phyloP scores from a whole-genome alignment of 2,888 invertebrate species.

The Tetragnatha montana region DNA sequence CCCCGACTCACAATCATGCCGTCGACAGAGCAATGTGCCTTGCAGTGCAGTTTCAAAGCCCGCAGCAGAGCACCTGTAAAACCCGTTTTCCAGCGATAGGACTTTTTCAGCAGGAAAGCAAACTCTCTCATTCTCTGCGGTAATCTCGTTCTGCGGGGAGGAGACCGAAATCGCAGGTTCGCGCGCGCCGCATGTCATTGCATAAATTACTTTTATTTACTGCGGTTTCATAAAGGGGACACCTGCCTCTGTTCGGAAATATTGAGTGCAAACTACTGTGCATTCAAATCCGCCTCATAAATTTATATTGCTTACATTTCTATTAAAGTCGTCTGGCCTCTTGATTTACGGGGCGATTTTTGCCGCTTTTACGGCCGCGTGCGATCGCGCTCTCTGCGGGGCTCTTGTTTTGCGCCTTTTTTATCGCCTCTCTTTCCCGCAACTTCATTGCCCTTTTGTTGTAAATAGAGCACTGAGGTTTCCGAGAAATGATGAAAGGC shows the following conservation, averaged over 20 bases:
- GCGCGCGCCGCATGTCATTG: neutral
- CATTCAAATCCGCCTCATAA: conserved; percentile 3
- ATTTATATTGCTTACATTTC: conserved; percentile 1
- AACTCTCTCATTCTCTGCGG: neutral
- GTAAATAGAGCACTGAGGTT: neutral
- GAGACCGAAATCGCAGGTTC: neutral
- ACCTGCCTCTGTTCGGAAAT: neutral
- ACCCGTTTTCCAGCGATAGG: conserved; percentile 23
- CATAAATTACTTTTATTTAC: neutral
- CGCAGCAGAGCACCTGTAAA: neutral
- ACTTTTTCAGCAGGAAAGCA: conserved; percentile 5
- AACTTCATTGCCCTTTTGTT: neutral
- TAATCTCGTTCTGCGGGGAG: neutral
- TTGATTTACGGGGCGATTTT: conserved; percentile 12
- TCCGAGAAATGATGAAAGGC: neutral
- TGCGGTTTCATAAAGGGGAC: conserved; percentile 18
- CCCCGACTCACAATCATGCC: too few relatives aligned
- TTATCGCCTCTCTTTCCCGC: neutral
- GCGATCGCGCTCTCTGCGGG: neutral
- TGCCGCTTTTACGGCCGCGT: conserved; percentile 10
- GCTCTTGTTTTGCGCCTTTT: neutral
- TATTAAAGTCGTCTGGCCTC: conserved; percentile 4
- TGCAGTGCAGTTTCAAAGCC: too few relatives aligned
- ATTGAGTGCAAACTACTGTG: conserved; percentile 13
- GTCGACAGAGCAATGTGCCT: too few relatives aligned